A percentile compares a stretch with the other conserved stretches of the same genome.
Evolutionary conservation across 2,113 vertebrate genomes (phyloP).

Genomic region (Dolichotis patagonum): DNA sequence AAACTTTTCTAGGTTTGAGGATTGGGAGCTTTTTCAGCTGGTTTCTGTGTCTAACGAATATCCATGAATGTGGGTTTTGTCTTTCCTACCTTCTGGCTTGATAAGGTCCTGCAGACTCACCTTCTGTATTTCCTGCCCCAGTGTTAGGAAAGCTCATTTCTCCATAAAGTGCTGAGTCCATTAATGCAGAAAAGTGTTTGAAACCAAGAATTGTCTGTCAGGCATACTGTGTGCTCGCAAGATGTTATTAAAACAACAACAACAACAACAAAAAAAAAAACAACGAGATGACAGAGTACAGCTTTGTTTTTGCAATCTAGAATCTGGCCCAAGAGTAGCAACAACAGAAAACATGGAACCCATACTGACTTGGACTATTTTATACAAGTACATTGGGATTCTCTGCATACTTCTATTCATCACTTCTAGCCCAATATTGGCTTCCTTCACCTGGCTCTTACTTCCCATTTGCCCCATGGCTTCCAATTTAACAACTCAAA

Average conservation of each 20-base stretch:
- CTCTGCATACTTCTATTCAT: not conserved
- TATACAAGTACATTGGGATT: not conserved
- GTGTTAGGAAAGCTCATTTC: not conserved
- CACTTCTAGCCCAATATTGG: not conserved
- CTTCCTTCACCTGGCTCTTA: not conserved
- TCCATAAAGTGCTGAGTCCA: not conserved
- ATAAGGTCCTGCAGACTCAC: not conserved
- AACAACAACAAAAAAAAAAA: not conserved
- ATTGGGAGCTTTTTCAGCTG: not conserved
- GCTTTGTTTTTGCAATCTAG: not conserved
- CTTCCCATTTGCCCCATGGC: not conserved
- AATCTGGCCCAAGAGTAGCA: not conserved
- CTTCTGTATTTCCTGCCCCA: not conserved
- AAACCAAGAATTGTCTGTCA: not conserved
- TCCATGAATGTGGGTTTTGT: not conserved
- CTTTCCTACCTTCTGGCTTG: not conserved
- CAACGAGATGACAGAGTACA: not conserved
- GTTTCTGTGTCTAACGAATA: not conserved
- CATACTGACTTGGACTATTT: not conserved
- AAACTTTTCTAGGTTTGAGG: not conserved
- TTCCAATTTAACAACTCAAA: not conserved
- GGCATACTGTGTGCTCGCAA: not conserved
- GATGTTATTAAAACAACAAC: no score
- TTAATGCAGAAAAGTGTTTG: not conserved
- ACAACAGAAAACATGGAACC: not conserved